Percentiles rank a stretch among this genome's conserved stretches.
Conservation (phyloP, 2,888 invertebrate genomes). For the Tuta absoluta region DNA sequence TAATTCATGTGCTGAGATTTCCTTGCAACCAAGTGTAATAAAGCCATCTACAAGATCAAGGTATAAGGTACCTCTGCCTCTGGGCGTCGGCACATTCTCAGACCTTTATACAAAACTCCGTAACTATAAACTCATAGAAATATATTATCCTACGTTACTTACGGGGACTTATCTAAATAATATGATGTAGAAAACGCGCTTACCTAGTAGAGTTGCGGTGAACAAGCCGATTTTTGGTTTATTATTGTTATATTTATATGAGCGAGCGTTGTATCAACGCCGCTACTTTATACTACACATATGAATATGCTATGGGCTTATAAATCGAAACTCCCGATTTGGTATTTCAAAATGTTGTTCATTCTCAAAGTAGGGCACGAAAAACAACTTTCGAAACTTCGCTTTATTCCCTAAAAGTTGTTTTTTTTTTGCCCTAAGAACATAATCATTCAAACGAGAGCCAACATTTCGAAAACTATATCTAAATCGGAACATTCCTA, state of each 20-base stretch:
- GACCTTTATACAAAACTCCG: conserved; percentile 27
- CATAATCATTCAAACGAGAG: neutral
- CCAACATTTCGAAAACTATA: neutral
- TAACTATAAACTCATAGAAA: conserved; percentile 39
- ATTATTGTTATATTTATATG: conserved; percentile 47
- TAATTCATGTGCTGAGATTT: neutral
- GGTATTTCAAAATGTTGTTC: neutral
- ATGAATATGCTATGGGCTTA: conserved; percentile 37
- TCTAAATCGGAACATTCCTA: conserved; percentile 1
- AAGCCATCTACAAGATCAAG: conserved; percentile 11
- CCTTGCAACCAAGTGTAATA: conserved; percentile 17
- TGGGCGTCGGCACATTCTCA: neutral
- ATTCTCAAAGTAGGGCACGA: no score
- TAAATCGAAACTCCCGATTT: conserved; percentile 27
- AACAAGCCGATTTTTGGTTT: conserved; percentile 77
- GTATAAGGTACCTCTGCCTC: neutral
- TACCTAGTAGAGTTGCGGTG: conserved; percentile 65
- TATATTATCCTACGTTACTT: conserved; percentile 50
- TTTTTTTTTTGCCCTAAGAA: neutral
- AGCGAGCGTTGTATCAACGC: conserved; percentile 53
- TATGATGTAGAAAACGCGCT: conserved; percentile 74
- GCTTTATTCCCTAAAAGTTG: neutral
- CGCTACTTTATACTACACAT: conserved; percentile 52
- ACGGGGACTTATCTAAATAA: conserved; percentile 60
- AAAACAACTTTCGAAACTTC: neutral